Evolutionary conservation across 2,888 invertebrate genomes (phyloP), one percentile per base, ranked within the genome.

Genomic region (Epistrophella euchroma): DNA sequence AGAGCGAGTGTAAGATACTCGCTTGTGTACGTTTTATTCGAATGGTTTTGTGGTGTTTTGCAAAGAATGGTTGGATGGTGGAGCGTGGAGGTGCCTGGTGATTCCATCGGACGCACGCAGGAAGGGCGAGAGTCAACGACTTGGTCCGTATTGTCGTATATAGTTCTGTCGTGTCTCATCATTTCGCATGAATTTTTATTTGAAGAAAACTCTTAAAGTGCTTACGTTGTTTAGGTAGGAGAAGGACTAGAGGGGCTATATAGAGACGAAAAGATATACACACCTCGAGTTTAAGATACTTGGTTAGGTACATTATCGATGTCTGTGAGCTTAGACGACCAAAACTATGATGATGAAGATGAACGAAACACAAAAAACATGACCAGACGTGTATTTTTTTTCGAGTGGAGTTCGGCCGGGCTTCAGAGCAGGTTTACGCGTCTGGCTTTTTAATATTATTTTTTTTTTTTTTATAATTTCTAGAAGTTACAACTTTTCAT

Each of bases 381-480:
- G 78, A 77, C 82, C 77, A 86, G 86, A 86, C 86, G 64, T 45
- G 82, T 82, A 43, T 73, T 74, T 81, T 82, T 74, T 68, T n/a
- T n/a, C n/a, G n/a, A n/a, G n/a, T 76, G 68, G 71, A 68, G 73
- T 77, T 76, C 22, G 32, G 76, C 77, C 74, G 32, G 76, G 81
- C 74, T 32, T 35, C 28, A 7, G 37, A 86, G 73, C 86, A 82
- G 86, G 86, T 86, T 86, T 78, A 82, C 56, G 68, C 68, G 86
- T 86, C 86, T 86, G 82, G 85, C 72, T 78, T 78, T 79, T 70
- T 74, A 64, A 77, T 73, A 77, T 85, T 76, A 64, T 81, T 80
- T 58, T 58, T 50, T 32, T 75, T 35, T 56, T 13, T 47, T 22
- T 68, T 19, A 19, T 32, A 43, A 66, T 32, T 32, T 45, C 37